Evolutionary conservation across 2,888 invertebrate species (phyloP), one percentile per base, ranked within the genome.

Genomic region (Dyspetes luteomarginatus): DNA sequence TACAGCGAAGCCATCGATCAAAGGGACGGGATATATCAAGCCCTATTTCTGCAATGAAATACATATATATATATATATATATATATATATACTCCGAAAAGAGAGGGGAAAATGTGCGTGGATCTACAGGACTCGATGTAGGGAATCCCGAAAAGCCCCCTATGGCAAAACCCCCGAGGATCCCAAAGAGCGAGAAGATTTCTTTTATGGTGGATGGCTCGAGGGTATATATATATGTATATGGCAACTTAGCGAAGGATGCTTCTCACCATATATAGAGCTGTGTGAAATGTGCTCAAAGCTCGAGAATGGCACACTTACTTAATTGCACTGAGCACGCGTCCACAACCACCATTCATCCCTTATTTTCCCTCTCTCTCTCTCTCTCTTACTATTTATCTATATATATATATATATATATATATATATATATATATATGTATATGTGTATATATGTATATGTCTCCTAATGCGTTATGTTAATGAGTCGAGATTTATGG

Each of bases 321-420:
- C 86, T 90, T 90, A 89, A 90, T 90, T 90, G 87, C 87, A 86
- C 86, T 82, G 83, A 85, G 85, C 83, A 86, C 86, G 85, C 85
- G 85, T 85, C 85, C 72, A 17, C 36, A 36, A 48, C 50, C 58
- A n/a, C n/a, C n/a, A n/a, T n/a, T n/a, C n/a, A n/a, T n/a, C 43
- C 58, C 78, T 65, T 58, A 50, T 60, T 65, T 67, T 50, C 50
- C 28, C 26, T 36, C 71, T 30, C 50, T 56, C 4, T n/a, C 48
- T 36, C 30, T 41, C 58, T 62, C 55, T 43, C 50, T 15, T 62
- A 1, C 62, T 62, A 26, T 30, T 15, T 43, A 7, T 56, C n/a
- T 12, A 41, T 22, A 43, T 15, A 12, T 36, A 36, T 36, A 36
- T 36, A 36, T 12, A 3, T 36, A 36, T 36, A 36, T 36, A 36